phyloP scores from a whole-genome alignment of 2,888 invertebrate genomes.

The Ophioninae sp. region DNA sequence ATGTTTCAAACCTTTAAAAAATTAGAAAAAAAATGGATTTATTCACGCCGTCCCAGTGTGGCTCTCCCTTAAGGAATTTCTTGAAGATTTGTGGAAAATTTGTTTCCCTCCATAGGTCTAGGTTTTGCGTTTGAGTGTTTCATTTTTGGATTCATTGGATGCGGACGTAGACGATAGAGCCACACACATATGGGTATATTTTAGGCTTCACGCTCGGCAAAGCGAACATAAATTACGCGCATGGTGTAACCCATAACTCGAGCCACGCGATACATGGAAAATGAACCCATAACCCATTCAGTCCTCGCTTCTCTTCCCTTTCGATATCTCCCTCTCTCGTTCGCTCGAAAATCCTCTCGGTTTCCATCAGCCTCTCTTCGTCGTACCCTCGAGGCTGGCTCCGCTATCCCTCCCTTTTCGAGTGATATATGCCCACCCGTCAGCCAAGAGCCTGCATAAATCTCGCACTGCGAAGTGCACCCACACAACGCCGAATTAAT shows the following conservation, averaged over 20 bases:
- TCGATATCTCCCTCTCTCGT: constrained; percentile 17
- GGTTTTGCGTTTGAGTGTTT: constrained; percentile 9
- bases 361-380: constrained; percentile 6
- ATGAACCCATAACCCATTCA: constrained; percentile 73
- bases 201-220: constrained; percentile 32
- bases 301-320: constrained; percentile 57
- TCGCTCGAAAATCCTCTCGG: constrained; percentile 15
- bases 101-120: constrained; percentile 29
- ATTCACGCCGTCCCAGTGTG: no score
- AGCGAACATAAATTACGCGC: constrained; percentile 68
- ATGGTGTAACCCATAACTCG: constrained; percentile 72
- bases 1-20: no score
- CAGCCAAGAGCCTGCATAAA: constrained; percentile 73
- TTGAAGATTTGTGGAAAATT: constrained; percentile 25
- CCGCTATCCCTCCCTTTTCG: constrained; percentile 60
- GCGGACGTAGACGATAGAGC: constrained; percentile 23
- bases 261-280: constrained; percentile 71
- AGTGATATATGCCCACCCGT: constrained; percentile 72
- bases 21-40: no score
- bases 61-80: no score
- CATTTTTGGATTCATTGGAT: constrained; percentile 17
- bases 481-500: constrained; percentile 72
- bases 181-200: neutral
- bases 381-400: constrained; percentile 19
- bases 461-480: constrained; percentile 71